Evolutionary conservation across 2,797 vertebrate species (phyloP).

Genomic region (Tauraco hartlaubi): DNA sequence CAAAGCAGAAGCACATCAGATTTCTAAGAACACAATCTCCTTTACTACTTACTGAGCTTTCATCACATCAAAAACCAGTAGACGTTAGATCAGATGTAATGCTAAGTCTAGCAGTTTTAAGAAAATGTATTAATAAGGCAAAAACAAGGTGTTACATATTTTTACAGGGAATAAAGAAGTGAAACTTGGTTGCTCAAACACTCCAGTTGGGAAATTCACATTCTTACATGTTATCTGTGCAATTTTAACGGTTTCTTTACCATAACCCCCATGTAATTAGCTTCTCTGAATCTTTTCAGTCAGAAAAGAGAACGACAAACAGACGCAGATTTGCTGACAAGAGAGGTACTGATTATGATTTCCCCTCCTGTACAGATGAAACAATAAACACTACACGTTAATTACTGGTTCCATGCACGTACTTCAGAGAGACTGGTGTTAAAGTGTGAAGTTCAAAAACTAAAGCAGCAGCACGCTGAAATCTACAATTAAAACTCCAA

Average conservation of each 20-base stretch:
- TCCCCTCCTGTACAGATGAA: background rate
- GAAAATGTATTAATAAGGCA: background rate
- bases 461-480: background rate
- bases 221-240: accelerated
- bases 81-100: background rate
- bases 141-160: background rate
- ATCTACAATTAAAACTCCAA: background rate
- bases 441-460: background rate
- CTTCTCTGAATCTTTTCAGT: background rate
- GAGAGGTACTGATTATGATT: background rate
- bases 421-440: background rate
- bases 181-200: background rate
- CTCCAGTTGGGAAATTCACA: background rate
- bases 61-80: background rate
- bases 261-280: background rate
- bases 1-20: background rate
- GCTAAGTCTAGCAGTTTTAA: background rate
- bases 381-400: background rate
- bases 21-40: background rate
- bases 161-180: background rate
- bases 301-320: background rate
- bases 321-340: background rate
- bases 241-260: background rate
- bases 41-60: background rate
- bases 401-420: background rate